Conservation (phyloP, 2,888 invertebrate genomes). For the Cheilosia variabilis region DNA sequence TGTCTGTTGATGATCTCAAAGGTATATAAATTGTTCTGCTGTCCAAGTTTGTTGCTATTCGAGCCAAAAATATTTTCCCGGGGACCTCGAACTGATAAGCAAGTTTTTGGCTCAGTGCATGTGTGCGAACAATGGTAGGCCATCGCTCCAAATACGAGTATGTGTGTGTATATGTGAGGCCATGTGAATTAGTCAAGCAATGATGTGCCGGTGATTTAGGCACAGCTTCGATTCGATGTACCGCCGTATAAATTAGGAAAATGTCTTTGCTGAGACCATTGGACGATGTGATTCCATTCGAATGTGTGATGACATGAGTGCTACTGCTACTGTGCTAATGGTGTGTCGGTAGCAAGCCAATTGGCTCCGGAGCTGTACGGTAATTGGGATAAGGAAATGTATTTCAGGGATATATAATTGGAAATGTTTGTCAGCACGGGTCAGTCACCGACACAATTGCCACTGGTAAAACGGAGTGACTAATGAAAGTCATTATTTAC, state of each 20-base stretch:
- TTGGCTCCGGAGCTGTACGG: constrained; percentile 4
- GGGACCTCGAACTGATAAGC: neutral
- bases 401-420: constrained; percentile 35
- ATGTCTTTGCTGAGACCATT: constrained; percentile 1
- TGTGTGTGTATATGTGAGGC: neutral
- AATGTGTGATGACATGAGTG: constrained; percentile 30
- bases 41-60: constrained; percentile 11
- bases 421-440: constrained; percentile 31
- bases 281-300: constrained; percentile 5
- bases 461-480: neutral
- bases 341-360: constrained; percentile 4
- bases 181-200: neutral
- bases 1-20: constrained; percentile 38
- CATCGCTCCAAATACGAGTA: neutral
- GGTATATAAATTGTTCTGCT: constrained; percentile 44
- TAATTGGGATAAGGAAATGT: constrained; percentile 28
- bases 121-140: neutral
- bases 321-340: neutral
- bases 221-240: neutral
- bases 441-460: neutral
- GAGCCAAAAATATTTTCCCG: constrained; percentile 13
- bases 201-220: constrained; percentile 14
- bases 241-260: constrained; percentile 22
- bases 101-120: neutral
- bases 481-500: constrained; percentile 30